These are phyloP conservation scores for Drosophila yooni DNA, from an alignment of 2,888 invertebrate genomes.

Conservation along the genomic window DNA sequence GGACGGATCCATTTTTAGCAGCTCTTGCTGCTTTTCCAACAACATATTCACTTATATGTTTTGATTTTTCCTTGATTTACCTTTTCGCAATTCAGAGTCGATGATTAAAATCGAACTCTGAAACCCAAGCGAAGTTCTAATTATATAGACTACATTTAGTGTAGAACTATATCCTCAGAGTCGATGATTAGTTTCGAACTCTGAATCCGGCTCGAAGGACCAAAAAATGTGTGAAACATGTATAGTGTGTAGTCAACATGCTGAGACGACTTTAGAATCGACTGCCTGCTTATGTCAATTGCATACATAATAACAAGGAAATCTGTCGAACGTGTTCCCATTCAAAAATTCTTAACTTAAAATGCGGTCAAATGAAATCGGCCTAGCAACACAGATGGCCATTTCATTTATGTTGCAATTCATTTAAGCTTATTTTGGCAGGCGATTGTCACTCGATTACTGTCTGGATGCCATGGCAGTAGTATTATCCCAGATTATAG, in stretches of 20 bases:
- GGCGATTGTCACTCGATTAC: constrained; percentile 12
- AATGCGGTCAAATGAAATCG: constrained; percentile 21
- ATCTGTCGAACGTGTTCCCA: constrained; percentile 5
- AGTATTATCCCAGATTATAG: constrained; percentile 21
- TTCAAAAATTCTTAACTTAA: constrained; percentile 10
- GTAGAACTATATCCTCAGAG: too few relatives aligned
- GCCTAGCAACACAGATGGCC: constrained; percentile 45
- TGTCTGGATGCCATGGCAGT: constrained; percentile 40
- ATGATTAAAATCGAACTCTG: too few relatives aligned
- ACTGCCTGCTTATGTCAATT: background rate
- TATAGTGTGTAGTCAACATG: background rate
- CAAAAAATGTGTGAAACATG: background rate
- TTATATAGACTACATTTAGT: too few relatives aligned
- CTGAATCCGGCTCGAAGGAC: too few relatives aligned
- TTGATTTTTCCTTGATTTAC: too few relatives aligned
- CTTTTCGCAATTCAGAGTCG: too few relatives aligned
- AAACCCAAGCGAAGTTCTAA: too few relatives aligned
- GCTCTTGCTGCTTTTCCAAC: too few relatives aligned
- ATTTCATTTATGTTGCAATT: constrained; percentile 29
- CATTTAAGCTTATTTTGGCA: constrained; percentile 15
- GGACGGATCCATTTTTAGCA: too few relatives aligned
- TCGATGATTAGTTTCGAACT: too few relatives aligned
- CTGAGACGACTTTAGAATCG: background rate
- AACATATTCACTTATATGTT: too few relatives aligned
- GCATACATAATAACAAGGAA: background rate